These are phyloP conservation scores for Serripes groenlandicus DNA, from an alignment of 2,888 invertebrate species.

Conservation along the genomic window DNA sequence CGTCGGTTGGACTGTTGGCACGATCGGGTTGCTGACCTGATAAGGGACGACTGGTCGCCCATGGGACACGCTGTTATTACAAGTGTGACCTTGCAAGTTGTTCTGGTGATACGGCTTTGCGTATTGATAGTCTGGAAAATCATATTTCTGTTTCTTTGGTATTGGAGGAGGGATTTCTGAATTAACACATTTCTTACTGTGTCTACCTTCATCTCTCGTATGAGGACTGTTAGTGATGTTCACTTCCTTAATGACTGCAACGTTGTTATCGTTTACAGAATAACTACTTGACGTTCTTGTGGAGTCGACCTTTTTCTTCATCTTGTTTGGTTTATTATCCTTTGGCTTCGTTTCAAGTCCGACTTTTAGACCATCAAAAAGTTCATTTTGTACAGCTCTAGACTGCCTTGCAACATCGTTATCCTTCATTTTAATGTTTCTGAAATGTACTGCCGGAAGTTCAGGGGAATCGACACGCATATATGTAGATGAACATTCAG, in stretches of 20 bases:
- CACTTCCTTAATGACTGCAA: background rate
- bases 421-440: slow-evolving; percentile 79
- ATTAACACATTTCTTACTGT: slow-evolving; percentile 34
- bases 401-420: slow-evolving; percentile 55
- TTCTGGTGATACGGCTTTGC: slow-evolving; percentile 19
- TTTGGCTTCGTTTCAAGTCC: slow-evolving; percentile 55
- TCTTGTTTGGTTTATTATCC: slow-evolving; percentile 43
- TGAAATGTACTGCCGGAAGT: slow-evolving; percentile 84
- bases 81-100: too few relatives aligned
- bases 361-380: slow-evolving; percentile 80
- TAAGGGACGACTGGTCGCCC: slow-evolving; percentile 63
- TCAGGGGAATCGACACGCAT: slow-evolving; percentile 82
- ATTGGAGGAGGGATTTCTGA: slow-evolving; percentile 63
- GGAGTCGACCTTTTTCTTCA: slow-evolving; percentile 47
- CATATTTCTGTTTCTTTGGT: slow-evolving; percentile 51
- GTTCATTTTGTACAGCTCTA: slow-evolving; percentile 76
- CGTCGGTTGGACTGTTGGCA: slow-evolving; percentile 72
- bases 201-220: slow-evolving; percentile 1
- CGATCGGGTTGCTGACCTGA: slow-evolving; percentile 71
- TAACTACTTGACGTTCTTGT: background rate
- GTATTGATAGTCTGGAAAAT: slow-evolving; percentile 19
- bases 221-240: background rate
- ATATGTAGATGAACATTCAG: slow-evolving; percentile 70
- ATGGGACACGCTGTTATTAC: slow-evolving; percentile 35
- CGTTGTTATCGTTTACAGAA: background rate